Conservation (phyloP, 2,113 vertebrate species). For the Salvelinus fontinalis region DNA sequence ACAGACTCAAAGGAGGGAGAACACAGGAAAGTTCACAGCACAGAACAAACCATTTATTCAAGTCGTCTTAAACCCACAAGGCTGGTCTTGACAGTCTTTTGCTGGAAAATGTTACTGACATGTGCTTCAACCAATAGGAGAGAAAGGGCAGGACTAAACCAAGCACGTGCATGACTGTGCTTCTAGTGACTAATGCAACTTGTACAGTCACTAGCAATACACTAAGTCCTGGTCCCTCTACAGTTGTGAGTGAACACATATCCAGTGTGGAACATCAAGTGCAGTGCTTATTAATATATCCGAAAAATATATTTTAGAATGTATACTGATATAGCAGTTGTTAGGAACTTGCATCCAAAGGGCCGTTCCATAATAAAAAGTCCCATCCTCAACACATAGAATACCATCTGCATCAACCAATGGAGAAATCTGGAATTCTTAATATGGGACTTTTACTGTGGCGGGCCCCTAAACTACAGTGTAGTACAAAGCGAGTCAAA, state of each 20-base stretch:
- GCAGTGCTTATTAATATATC: neutral
- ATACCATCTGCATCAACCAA: no score
- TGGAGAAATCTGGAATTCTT: neutral
- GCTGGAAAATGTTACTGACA: neutral
- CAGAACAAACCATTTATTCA: neutral
- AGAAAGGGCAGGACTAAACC: neutral
- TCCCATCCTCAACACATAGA: neutral
- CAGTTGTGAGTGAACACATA: neutral
- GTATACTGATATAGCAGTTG: neutral
- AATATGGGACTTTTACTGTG: neutral
- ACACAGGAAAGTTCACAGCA: neutral
- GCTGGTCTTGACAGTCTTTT: neutral
- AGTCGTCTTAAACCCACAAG: no score
- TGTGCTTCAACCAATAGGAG: constrained; percentile 1
- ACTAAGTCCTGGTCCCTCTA: neutral
- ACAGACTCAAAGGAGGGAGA: neutral
- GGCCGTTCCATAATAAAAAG: neutral
- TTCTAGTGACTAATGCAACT: neutral
- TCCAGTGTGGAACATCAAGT: neutral
- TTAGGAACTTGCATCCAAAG: neutral
- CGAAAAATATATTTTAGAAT: neutral
- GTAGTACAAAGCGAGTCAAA: neutral
- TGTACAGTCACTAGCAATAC: neutral
- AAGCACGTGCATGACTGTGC: neutral
- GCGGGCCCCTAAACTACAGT: neutral